Evolutionary conservation across 2,888 invertebrate species (phyloP).

Genomic region (Patella depressa): DNA sequence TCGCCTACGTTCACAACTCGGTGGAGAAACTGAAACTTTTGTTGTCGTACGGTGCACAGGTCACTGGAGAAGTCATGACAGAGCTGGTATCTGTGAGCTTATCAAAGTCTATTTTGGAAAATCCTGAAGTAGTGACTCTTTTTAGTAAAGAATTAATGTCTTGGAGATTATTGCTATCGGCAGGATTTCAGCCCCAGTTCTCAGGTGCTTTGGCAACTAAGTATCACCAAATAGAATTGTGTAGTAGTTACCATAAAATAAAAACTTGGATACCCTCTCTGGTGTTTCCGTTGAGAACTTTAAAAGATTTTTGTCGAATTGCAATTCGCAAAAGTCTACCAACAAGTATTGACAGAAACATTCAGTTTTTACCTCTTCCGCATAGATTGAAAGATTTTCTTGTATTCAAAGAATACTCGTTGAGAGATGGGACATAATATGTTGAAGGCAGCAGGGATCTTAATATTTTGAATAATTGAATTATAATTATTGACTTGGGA

Average conservation of each 20-base stretch:
- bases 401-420: constrained; percentile 43
- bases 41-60: constrained; percentile 61
- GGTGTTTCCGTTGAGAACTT: constrained; percentile 50
- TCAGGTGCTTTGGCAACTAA: constrained; percentile 49
- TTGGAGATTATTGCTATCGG: constrained; percentile 58
- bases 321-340: constrained; percentile 46
- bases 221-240: constrained; percentile 57
- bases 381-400: constrained; percentile 45
- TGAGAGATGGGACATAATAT: not conserved
- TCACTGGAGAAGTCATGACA: constrained; percentile 62
- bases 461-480: too few relatives aligned
- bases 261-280: constrained; percentile 56
- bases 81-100: constrained; percentile 60
- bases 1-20: constrained; percentile 64
- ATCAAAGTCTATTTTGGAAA: constrained; percentile 62
- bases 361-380: constrained; percentile 53
- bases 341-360: constrained; percentile 49
- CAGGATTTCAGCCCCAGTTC: constrained; percentile 55
- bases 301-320: constrained; percentile 56
- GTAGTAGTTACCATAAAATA: constrained; percentile 61
- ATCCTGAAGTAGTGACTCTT: constrained; percentile 61
- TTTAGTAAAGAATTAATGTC: constrained; percentile 57
- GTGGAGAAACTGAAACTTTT: constrained; percentile 61
- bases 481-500: too few relatives aligned
- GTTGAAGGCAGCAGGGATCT: too few relatives aligned